Conservation (phyloP, 2,113 vertebrate species). For the Cyanoramphus novaezelandiae region DNA sequence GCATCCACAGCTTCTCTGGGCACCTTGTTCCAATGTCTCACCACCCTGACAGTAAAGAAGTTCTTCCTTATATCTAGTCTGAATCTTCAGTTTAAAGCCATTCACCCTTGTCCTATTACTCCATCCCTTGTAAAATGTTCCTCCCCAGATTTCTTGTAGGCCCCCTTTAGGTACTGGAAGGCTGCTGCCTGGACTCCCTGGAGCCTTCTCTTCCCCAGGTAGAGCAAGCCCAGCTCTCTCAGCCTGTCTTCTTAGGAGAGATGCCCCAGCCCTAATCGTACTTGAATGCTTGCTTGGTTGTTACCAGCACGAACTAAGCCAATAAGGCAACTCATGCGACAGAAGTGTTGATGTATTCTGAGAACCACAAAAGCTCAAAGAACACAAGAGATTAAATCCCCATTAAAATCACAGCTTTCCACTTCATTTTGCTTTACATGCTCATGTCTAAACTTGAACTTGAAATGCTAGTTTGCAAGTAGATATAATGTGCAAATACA, state of each 20-base stretch:
- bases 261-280: background rate
- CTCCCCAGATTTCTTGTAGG: background rate
- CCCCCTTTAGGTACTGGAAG: background rate
- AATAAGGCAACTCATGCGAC: conserved; percentile 52
- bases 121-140: background rate
- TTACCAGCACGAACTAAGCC: conserved; percentile 23
- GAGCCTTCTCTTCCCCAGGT: background rate
- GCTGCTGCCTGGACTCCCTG: background rate
- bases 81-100: background rate
- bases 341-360: conserved; percentile 53
- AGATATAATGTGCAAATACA: conserved; percentile 49
- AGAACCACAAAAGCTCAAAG: conserved; percentile 62
- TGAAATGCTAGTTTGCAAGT: conserved; percentile 70
- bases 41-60: background rate
- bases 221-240: background rate
- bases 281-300: conserved; percentile 24
- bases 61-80: background rate
- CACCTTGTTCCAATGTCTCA: background rate
- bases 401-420: conserved; percentile 74
- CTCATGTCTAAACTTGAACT: conserved; percentile 56
- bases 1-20: background rate
- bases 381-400: conserved; percentile 72
- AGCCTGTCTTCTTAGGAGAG: background rate
- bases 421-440: conserved; percentile 68
- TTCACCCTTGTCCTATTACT: background rate